phyloP scores from a whole-genome alignment of 2,113 vertebrate genomes.

The Cyphomyrus plagiostoma region DNA sequence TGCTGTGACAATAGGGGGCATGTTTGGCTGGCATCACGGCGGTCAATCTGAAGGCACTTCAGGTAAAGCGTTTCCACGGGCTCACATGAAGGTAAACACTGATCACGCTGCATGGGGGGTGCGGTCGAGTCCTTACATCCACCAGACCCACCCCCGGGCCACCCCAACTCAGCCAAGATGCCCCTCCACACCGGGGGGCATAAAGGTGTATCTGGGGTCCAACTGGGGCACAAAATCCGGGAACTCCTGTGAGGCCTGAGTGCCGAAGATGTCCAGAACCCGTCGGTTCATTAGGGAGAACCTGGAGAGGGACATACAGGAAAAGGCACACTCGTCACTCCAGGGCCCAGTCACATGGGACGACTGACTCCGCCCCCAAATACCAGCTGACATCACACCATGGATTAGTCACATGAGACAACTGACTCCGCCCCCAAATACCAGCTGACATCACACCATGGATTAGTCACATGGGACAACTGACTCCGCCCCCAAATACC shows the following conservation, averaged over 20 bases:
- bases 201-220: conserved; percentile 72
- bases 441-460: no score
- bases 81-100: conserved; percentile 66
- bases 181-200: conserved; percentile 61
- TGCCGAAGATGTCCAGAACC: conserved; percentile 84
- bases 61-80: conserved; percentile 10
- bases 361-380: not conserved
- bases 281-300: conserved; percentile 91
- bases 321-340: not conserved
- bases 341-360: not conserved
- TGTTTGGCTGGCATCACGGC: not conserved
- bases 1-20: not conserved
- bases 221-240: conserved; percentile 76
- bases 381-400: not conserved
- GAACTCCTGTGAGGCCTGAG: conserved; percentile 83
- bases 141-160: not conserved
- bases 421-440: not conserved
- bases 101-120: conserved; percentile 30
- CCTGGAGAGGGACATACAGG: conserved; percentile 53
- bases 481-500: no score
- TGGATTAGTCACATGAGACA: not conserved
- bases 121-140: not conserved
- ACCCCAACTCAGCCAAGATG: conserved; percentile 63
- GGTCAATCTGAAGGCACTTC: conserved; percentile 5
- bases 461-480: not conserved